Evolutionary conservation across 2,888 invertebrate genomes (phyloP), one percentile per base, ranked within the genome.

Genomic region (Caenorhabditis sp.): DNA sequence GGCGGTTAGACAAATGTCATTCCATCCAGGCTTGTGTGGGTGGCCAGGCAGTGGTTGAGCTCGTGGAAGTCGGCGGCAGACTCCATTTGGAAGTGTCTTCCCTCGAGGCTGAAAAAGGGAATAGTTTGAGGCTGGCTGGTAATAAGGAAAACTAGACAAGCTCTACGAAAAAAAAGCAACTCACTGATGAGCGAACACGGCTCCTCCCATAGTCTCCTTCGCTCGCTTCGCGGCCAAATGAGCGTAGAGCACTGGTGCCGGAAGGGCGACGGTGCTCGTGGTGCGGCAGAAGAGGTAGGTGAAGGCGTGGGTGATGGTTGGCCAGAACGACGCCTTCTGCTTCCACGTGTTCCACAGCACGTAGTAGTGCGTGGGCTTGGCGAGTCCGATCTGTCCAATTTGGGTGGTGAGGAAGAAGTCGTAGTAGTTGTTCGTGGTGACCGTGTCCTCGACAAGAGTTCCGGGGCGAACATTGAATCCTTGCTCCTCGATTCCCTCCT

Each of bases 241-340:
- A 14, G 89, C 89, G 41, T 89, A 89, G 51, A 92, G 91, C 8
- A 90, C 89, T 2, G 93, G 93, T 1, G 92, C 90, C 12, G 49
- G 96, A 93, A 92, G 90, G 38, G 91, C 90, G 26, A 89, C 96
- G 94, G 91, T 87, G 31, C 92, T 90, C 85, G 95, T 95, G 92
- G 96, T 96, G 6, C 97, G 94, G 0, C 95, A 94, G 93, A 96
- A 97, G 93, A 96, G 93, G 92, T 96, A 96, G 91, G 96, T 96
- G 63, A 97, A 93, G 91, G 95, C 95, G 93, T 95, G 96, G 0
- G 96, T 77, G 38, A 84, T 44, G 5, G 70, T 73, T 66, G 80
- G 76, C 64, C 97, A 94, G 76, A 95, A 94, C 92, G 96, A 95
- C 86, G 22, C 16, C 16, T n/a, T 28, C 31, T 28, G 10, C 7